Evolutionary conservation across 2,888 invertebrate genomes (phyloP).

Genomic region (Lepetodrilus schrolli): DNA sequence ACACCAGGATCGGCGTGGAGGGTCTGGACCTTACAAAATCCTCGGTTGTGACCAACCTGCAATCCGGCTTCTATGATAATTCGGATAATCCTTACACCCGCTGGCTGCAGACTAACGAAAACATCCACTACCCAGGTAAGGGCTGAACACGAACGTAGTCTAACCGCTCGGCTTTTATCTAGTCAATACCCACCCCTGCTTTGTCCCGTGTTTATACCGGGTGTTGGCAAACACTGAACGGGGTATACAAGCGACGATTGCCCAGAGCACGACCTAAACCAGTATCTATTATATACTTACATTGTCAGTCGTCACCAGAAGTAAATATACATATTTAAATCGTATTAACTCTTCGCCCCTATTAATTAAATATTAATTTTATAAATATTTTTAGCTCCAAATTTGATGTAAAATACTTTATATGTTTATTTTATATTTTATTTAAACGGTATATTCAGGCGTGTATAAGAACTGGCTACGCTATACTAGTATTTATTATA

Average conservation of each 20-base stretch:
- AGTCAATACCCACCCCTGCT: background rate
- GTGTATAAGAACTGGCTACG: no score
- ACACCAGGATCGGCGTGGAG: slow-evolving; percentile 46
- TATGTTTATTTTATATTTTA: background rate
- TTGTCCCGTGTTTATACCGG: background rate
- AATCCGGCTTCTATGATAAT: slow-evolving; percentile 56
- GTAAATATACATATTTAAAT: no score
- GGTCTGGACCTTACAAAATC: slow-evolving; percentile 5
- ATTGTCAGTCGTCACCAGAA: no score
- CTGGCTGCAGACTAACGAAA: slow-evolving; percentile 73
- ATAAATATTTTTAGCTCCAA: background rate
- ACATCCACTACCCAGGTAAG: slow-evolving; percentile 55
- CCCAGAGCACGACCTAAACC: background rate
- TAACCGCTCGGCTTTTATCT: background rate
- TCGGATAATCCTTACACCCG: slow-evolving; percentile 78
- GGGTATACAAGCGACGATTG: background rate
- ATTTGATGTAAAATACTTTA: background rate
- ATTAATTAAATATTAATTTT: background rate
- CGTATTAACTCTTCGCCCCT: no score
- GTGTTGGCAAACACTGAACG: background rate
- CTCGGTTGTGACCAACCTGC: slow-evolving; percentile 38
- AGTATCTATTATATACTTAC: no score
- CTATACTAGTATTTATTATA: no score
- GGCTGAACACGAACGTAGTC: background rate
- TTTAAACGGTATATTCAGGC: background rate